Base-by-base conservation (phyloP, 2,797 vertebrate genomes). In the Pseudopleuronectes americanus region DNA sequence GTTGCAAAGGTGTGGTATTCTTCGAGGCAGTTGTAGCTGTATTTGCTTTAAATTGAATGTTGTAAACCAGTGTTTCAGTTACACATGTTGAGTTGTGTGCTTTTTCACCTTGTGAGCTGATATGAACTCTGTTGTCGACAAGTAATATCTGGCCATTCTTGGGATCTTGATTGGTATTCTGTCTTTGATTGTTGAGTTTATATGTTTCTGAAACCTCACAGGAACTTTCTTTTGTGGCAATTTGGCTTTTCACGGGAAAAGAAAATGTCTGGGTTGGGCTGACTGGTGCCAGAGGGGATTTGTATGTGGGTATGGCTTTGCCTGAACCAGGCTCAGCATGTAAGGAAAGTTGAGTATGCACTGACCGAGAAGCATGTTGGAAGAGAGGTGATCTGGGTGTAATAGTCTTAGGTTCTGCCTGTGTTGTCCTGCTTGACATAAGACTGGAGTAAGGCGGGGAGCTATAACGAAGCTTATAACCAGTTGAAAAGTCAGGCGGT, bases 361-460 rank as follows among this genome's bases (percentile, higher is more conserved):
- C 74, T 45, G 83, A 64, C 38, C 68, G 74, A 21, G 74, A 64
- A 2, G 71, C 6, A 13, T 74, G 63, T 41, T 74, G 71, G 47
- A 85, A 81, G 22, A 89, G 49, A 1, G 79, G 45, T 10, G 80
- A 76, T 64, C 82, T 79, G 3, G 66, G 79, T 38, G 49, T 53
- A 28, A 38, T 17, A 2, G 80, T 69, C 31, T 84, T 85, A 43
- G 60, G 49, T 54, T 92, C 91, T 63, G 72, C 86, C 8, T 85
- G 79, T 43, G 83, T 26, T 62, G 82, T 82, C 72, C 92, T 87
- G 59, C 70, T 57, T n/a, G 93, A 93, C 67, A 88, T 90, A 7
- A 95, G 92, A 17, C 84, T 83, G 43, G 92, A 90, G 74, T 95
- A 95, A 28, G 94, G 94, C 36, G 94, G 88, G 33, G 83, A 85